phyloP scores from a whole-genome alignment of 2,797 vertebrate genomes.

The Myripristis murdjan region DNA sequence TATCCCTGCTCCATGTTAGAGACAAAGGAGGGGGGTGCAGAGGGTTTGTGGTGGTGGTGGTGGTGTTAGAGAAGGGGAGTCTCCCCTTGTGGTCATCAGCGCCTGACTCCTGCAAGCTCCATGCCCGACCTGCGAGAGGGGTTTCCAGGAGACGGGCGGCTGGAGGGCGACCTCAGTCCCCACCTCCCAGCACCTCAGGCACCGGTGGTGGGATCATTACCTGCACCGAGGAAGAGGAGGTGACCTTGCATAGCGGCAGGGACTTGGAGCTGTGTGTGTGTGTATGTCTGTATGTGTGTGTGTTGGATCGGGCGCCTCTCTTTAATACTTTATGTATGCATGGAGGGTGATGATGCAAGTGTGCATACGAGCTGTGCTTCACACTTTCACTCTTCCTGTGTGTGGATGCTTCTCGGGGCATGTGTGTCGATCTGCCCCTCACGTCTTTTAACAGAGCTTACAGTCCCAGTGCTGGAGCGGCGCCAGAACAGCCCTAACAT shows the following conservation, averaged over 20 bases:
- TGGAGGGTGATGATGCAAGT: neutral
- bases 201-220: conserved; percentile 45
- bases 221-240: conserved; percentile 22
- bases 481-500: conserved; percentile 54
- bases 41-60: conserved; percentile 31
- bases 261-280: conserved; percentile 12
- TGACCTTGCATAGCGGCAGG: conserved; percentile 69
- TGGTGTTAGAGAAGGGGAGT: conserved; percentile 48
- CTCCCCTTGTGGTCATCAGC: conserved; percentile 44
- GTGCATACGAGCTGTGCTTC: conserved; percentile 12
- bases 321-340: conserved; percentile 6
- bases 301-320: conserved; percentile 5
- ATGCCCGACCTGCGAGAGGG: conserved; percentile 13
- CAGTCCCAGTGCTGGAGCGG: conserved; percentile 30
- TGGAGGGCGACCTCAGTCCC: conserved; percentile 28
- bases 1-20: conserved; percentile 64
- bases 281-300: neutral
- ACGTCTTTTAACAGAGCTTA: conserved; percentile 59
- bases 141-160: conserved; percentile 24
- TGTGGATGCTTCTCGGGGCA: conserved; percentile 18
- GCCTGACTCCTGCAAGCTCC: conserved; percentile 39
- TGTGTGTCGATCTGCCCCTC: conserved; percentile 4
- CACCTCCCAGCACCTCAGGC: conserved; percentile 15
- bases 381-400: conserved; percentile 21
- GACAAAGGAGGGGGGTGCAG: conserved; percentile 63